These are phyloP conservation scores for Drosophila sordidapex DNA, from an alignment of 2,888 invertebrate genomes.

Conservation along the genomic window DNA sequence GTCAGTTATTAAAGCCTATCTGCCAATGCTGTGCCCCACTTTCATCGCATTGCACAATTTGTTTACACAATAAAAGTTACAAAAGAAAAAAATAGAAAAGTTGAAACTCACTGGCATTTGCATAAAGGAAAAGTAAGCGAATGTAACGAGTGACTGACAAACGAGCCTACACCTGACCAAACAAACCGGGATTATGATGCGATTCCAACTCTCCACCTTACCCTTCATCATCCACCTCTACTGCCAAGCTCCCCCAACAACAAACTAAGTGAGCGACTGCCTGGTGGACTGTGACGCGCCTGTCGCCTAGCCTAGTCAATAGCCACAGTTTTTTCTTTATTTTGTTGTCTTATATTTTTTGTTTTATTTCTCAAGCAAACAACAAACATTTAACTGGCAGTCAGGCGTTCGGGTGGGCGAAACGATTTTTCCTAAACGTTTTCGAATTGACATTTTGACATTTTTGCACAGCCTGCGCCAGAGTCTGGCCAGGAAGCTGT, in stretches of 20 bases:
- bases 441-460: conserved; percentile 79
- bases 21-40: conserved; percentile 41
- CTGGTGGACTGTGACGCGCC: conserved; percentile 16
- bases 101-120: conserved; percentile 51
- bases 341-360: conserved; percentile 4
- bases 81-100: conserved; percentile 20
- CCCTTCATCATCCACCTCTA: background rate
- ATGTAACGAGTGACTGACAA: conserved; percentile 70
- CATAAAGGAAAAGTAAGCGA: conserved; percentile 72
- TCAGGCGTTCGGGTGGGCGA: conserved; percentile 31
- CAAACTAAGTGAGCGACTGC: conserved; percentile 10
- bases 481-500: conserved; percentile 60
- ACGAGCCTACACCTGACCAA: conserved; percentile 75
- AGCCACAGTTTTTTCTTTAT: conserved; percentile 31
- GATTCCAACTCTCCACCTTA: background rate
- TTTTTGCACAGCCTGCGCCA: conserved; percentile 51
- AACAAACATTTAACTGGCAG: conserved; percentile 56
- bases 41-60: conserved; percentile 40
- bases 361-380: conserved; percentile 34
- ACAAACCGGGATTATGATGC: conserved; percentile 36
- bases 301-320: conserved; percentile 34
- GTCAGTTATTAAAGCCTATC: conserved; percentile 31
- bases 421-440: conserved; percentile 72
- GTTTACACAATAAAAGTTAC: conserved; percentile 33
- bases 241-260: background rate